phyloP scores from a whole-genome alignment of 1,140 invertebrate species.

The Orchesella cincta region DNA sequence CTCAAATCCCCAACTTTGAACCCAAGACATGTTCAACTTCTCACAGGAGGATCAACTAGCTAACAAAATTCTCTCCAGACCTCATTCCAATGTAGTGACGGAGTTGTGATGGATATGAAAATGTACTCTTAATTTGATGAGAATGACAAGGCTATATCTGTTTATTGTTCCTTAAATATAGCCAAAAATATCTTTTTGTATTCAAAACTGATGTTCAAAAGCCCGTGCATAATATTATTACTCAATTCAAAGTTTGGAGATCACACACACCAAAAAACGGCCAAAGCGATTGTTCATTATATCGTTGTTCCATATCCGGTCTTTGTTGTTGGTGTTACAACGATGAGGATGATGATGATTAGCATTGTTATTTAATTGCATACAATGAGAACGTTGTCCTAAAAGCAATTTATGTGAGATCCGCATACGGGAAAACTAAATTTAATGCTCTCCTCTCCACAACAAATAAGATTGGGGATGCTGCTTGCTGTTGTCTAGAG shows the following conservation, averaged over 20 bases:
- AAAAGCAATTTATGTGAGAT: neutral
- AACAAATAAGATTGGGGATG: no score
- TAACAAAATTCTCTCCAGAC: no score
- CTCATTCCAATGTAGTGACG: no score
- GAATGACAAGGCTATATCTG: neutral
- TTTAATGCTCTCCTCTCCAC: no score
- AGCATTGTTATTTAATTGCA: conserved; percentile 19
- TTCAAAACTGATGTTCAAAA: no score
- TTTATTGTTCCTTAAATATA: neutral
- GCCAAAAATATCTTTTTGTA: neutral
- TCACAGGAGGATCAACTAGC: neutral
- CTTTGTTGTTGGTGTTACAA: neutral
- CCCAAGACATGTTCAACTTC: neutral
- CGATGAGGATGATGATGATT: neutral
- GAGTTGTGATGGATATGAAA: neutral
- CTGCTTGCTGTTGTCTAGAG: no score
- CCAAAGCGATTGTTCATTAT: neutral
- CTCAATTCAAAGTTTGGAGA: no score
- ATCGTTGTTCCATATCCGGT: neutral
- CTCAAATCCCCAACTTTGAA: neutral
- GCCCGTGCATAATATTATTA: no score
- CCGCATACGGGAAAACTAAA: neutral
- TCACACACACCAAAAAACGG: no score
- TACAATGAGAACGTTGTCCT: conserved; percentile 1
- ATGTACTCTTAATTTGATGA: neutral